Percentiles rank a stretch among this genome's conserved stretches.
phyloP scores from a whole-genome alignment of 2,797 vertebrate genomes.

The Nyctalus aviator region DNA sequence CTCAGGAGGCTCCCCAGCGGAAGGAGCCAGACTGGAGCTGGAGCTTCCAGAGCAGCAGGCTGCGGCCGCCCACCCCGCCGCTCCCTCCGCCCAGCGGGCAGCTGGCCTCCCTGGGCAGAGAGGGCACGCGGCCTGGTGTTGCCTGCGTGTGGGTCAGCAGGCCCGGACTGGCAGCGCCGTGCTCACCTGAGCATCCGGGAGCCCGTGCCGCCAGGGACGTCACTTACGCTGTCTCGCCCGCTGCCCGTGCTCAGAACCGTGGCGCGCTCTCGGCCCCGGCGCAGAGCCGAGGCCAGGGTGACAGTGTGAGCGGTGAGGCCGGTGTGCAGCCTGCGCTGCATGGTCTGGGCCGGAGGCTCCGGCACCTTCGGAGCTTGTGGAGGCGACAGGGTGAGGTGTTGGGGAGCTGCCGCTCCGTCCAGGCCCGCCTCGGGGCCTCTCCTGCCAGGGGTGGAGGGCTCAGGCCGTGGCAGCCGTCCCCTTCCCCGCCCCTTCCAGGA shows the following conservation, averaged over 20 bases:
- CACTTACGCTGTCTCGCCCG: not conserved
- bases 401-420: not conserved
- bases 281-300: not conserved
- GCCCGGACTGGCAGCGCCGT: not conserved
- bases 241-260: not conserved
- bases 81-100: too few relatives aligned
- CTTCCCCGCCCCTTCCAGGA: not conserved
- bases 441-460: not conserved
- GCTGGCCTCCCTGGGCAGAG: not conserved
- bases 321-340: fast-evolving
- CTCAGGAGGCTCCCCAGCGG: not conserved
- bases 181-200: not conserved
- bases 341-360: not conserved
- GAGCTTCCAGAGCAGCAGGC: not conserved
- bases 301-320: not conserved
- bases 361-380: not conserved
- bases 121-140: not conserved
- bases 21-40: not conserved
- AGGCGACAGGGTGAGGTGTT: not conserved
- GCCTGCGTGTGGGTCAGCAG: not conserved
- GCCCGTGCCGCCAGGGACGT: not conserved
- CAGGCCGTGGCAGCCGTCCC: not conserved
- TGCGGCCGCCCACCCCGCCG: fast-evolving
- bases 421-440: not conserved
- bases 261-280: not conserved